A percentile compares a stretch with the other conserved stretches of the same genome.
These are phyloP conservation scores for Cydia amplana DNA, from an alignment of 1,140 invertebrate genomes.

Conservation along the genomic window DNA sequence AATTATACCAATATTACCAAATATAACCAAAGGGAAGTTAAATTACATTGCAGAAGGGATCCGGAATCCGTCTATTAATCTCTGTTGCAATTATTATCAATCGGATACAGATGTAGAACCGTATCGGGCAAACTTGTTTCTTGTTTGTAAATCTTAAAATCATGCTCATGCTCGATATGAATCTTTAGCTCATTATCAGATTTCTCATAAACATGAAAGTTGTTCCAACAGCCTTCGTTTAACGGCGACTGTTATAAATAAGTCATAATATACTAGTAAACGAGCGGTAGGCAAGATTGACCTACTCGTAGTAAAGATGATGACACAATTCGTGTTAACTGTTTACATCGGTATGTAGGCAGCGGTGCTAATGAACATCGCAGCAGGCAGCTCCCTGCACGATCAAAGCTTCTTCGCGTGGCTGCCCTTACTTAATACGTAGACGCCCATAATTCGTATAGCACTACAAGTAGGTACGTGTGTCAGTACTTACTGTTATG, in stretches of 20 bases:
- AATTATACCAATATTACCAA: constrained; percentile 6
- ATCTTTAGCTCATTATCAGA: constrained; percentile 1
- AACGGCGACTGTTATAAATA: constrained; percentile 8
- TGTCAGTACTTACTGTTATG: constrained; percentile 7
- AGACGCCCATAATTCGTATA: constrained; percentile 24
- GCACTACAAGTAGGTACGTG: not conserved
- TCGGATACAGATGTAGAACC: constrained; percentile 22
- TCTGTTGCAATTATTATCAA: constrained; percentile 24
- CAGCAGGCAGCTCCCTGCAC: constrained; percentile 2
- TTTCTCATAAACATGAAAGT: constrained; percentile 19
- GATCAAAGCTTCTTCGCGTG: constrained; percentile 32
- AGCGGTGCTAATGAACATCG: constrained; percentile 29
- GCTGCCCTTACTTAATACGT: constrained; percentile 30
- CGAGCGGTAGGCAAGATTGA: constrained; percentile 10
- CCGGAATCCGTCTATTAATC: constrained; percentile 3
- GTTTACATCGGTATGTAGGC: constrained; percentile 27
- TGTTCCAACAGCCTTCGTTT: constrained; percentile 15
- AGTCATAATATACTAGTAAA: constrained; percentile 20
- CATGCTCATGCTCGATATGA: not conserved
- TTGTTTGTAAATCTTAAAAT: not conserved
- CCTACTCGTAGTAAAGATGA: constrained; percentile 10
- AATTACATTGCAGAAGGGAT: constrained; percentile 14
- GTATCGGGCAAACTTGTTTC: not conserved
- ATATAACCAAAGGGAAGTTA: constrained; percentile 14
- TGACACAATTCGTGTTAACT: constrained; percentile 32